Evolutionary conservation across 2,113 vertebrate genomes (phyloP).

Genomic region (Nicator chloris): DNA sequence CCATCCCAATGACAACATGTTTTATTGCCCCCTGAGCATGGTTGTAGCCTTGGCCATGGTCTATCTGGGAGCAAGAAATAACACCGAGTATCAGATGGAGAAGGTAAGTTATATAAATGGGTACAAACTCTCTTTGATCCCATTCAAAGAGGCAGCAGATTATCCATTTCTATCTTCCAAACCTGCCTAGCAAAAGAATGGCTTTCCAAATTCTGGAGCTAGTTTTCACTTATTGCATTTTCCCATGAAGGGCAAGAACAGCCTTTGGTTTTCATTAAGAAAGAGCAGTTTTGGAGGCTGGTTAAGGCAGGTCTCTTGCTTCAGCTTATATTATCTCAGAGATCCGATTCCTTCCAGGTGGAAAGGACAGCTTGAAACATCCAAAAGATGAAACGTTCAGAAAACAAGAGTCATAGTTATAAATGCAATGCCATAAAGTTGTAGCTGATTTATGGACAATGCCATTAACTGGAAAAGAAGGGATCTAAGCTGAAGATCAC

Average conservation of each 20-base stretch:
- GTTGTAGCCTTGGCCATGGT: slow-evolving; percentile 82
- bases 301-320: neutral
- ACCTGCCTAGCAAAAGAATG: neutral
- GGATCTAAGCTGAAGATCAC: neutral
- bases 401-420: neutral
- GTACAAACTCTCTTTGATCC: neutral
- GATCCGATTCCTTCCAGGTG: neutral
- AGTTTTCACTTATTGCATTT: neutral
- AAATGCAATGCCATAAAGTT: neutral
- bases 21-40: slow-evolving; percentile 85
- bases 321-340: neutral
- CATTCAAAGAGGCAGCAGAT: neutral
- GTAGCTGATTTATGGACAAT: neutral
- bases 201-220: neutral
- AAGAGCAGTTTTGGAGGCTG: neutral
- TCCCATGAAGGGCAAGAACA: neutral
- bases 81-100: slow-evolving; percentile 81
- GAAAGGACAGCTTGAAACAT: neutral
- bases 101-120: slow-evolving; percentile 70
- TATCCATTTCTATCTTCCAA: neutral
- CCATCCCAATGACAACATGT: slow-evolving; percentile 67
- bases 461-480: neutral
- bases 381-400: neutral
- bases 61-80: slow-evolving; percentile 78
- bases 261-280: neutral